phyloP scores from a whole-genome alignment of 2,113 vertebrate genomes.

The Pseudopodoces humilis region DNA sequence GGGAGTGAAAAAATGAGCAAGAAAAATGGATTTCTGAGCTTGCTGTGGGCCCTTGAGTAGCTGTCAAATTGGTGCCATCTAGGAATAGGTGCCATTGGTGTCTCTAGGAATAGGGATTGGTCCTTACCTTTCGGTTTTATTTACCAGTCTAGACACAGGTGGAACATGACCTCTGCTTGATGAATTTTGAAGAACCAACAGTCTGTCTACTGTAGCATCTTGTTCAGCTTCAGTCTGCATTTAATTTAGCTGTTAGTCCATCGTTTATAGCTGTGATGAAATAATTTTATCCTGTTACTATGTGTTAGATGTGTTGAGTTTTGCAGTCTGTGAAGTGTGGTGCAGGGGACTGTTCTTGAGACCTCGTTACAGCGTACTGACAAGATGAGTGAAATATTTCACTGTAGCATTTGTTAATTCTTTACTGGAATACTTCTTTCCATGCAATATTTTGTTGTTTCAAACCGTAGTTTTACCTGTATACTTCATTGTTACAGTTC shows the following conservation, averaged over 20 bases:
- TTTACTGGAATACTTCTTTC: background rate
- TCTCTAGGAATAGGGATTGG: background rate
- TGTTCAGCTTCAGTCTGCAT: background rate
- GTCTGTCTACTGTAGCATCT: background rate
- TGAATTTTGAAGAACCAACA: background rate
- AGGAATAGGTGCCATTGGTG: too few species aligned
- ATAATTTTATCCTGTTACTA: background rate
- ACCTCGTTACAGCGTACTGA: background rate
- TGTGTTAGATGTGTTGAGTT: background rate
- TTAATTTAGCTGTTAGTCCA: background rate
- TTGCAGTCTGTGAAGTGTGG: background rate
- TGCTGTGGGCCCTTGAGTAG: background rate
- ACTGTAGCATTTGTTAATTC: background rate
- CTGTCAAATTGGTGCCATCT: background rate
- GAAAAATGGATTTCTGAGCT: background rate
- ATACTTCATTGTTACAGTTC: background rate
- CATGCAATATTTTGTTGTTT: background rate
- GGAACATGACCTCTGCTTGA: fast-evolving
- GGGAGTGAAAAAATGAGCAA: background rate
- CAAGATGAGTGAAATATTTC: background rate
- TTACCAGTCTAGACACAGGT: background rate
- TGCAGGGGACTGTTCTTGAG: background rate
- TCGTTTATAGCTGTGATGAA: background rate
- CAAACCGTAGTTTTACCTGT: background rate
- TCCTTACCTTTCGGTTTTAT: background rate